A percentile compares a stretch with the other conserved stretches of the same genome.
Conservation (phyloP, 2,113 vertebrate genomes). For the Halichoerus grypus region DNA sequence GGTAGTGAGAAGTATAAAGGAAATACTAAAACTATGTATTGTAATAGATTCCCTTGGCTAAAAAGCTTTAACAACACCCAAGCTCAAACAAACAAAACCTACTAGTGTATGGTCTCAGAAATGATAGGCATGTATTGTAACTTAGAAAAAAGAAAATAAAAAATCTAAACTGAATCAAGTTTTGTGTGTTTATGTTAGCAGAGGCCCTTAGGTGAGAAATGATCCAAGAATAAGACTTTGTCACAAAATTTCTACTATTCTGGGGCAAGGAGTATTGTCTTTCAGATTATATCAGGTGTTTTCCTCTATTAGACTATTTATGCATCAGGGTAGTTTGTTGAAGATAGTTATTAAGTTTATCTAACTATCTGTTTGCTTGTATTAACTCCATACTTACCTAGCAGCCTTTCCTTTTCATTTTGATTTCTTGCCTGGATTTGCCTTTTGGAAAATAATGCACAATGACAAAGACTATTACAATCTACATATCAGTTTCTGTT, state of each 20-base stretch:
- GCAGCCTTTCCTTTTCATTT: not conserved
- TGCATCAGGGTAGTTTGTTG: not conserved
- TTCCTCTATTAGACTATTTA: not conserved
- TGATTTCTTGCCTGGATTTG: not conserved
- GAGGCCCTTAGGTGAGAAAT: not conserved
- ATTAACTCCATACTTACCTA: not conserved
- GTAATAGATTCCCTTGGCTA: not conserved
- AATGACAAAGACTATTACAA: not conserved
- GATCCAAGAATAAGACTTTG: not conserved
- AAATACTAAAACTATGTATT: not conserved
- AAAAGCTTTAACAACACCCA: not conserved
- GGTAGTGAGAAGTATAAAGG: not conserved
- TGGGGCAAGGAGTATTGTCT: not conserved
- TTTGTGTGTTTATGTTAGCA: not conserved
- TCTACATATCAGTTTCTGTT: not conserved
- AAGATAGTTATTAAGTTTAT: not conserved
- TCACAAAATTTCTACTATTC: not conserved
- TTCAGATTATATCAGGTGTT: slow-evolving; percentile 1
- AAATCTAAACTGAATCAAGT: not conserved
- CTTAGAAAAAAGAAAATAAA: not conserved
- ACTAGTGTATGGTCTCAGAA: not conserved
- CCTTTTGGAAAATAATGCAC: not conserved
- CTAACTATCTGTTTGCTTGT: not conserved
- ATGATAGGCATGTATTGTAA: not conserved
- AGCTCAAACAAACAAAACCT: not conserved